Percentiles rank a stretch among this genome's conserved stretches.
These are phyloP conservation scores for Tringa solitaria DNA, from an alignment of 2,113 vertebrate species.

Conservation along the genomic window DNA sequence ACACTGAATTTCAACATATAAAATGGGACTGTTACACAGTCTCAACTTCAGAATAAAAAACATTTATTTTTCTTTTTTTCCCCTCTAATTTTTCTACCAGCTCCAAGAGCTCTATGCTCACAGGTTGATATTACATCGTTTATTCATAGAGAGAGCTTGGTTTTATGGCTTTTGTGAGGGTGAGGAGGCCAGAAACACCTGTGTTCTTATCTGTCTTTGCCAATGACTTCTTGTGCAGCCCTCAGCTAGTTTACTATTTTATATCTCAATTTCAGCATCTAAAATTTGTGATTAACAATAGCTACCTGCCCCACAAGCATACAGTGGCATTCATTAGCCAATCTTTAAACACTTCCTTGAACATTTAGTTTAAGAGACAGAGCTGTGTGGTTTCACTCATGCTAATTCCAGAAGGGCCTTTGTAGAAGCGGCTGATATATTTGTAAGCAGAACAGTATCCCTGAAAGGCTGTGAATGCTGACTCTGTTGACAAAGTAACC, in stretches of 20 bases:
- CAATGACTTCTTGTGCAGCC: neutral
- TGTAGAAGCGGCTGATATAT: neutral
- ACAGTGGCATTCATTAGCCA: neutral
- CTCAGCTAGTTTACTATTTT: neutral
- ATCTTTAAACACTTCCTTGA: neutral
- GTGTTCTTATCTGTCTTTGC: neutral
- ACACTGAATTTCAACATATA: neutral
- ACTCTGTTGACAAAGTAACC: neutral
- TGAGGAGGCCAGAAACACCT: neutral
- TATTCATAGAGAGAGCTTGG: neutral
- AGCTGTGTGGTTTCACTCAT: neutral
- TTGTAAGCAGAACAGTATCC: neutral
- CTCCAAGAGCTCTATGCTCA: neutral
- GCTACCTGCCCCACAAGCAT: neutral
- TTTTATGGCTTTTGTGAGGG: neutral
- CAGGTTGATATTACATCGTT: neutral
- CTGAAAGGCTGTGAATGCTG: neutral
- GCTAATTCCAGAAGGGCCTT: neutral
- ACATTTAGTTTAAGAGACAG: neutral
- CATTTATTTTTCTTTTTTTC: neutral
- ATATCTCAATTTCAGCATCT: neutral
- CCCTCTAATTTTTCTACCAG: neutral
- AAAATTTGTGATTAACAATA: neutral
- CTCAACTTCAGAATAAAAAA: neutral
- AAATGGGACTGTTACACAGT: neutral